Conservation (phyloP, 2,797 vertebrate species). For the Microtus obscurus region DNA sequence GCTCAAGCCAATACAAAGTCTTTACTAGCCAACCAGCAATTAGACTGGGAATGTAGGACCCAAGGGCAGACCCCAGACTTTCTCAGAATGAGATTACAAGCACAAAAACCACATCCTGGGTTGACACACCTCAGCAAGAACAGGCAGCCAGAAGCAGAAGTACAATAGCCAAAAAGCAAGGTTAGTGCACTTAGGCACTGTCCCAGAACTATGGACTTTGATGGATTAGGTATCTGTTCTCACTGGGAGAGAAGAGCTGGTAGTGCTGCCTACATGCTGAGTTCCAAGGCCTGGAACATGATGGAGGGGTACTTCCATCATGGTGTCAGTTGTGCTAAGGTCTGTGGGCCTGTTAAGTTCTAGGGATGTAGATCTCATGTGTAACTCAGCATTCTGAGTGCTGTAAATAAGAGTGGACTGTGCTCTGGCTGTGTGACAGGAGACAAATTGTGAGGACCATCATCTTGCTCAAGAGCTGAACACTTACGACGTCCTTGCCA, state of each 20-base stretch:
- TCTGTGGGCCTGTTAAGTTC: background rate
- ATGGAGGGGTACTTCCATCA: background rate
- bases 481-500: slow-evolving; percentile 80
- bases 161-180: background rate
- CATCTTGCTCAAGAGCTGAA: slow-evolving; percentile 69
- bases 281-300: background rate
- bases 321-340: background rate
- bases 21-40: background rate
- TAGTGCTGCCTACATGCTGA: background rate
- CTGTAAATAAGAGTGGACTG: slow-evolving; percentile 13
- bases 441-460: background rate
- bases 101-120: background rate
- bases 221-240: background rate
- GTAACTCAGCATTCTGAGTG: background rate
- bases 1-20: background rate
- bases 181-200: background rate
- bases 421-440: slow-evolving; percentile 7
- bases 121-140: background rate
- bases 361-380: background rate
- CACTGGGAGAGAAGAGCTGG: background rate
- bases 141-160: background rate
- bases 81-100: background rate
- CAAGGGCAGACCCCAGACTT: background rate
- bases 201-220: background rate
- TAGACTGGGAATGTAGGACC: background rate